Percentiles rank a stretch among this genome's conserved stretches.
phyloP scores from a whole-genome alignment of 2,113 vertebrate species.

The Rhynchomys soricoides region DNA sequence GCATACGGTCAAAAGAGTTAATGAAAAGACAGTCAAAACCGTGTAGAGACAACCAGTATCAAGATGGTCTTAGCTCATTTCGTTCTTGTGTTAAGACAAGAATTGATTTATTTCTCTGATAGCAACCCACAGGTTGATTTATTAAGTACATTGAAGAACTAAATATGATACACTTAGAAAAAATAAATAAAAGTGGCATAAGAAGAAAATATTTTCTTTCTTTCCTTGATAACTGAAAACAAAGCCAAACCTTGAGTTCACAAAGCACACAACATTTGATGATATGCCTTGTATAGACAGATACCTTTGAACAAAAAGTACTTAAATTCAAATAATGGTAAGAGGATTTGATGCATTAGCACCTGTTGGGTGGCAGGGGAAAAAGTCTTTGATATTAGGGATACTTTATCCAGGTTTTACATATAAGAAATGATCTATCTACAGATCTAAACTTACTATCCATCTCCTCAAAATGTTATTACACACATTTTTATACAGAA shows the following conservation, averaged over 20 bases:
- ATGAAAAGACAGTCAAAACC: background rate
- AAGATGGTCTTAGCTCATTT: background rate
- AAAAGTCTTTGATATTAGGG: background rate
- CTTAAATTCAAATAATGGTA: background rate
- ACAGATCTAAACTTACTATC: background rate
- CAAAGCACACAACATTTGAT: background rate
- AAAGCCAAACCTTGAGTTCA: background rate
- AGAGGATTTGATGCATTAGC: background rate
- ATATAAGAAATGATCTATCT: background rate
- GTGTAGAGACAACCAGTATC: background rate
- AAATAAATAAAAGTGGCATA: background rate
- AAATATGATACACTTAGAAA: background rate
- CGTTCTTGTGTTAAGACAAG: background rate
- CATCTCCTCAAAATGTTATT: background rate
- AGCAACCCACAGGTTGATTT: background rate
- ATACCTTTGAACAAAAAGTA: background rate
- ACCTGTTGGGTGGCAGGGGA: background rate
- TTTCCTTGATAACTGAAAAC: background rate
- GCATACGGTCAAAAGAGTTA: background rate
- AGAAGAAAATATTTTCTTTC: background rate
- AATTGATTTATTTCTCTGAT: background rate
- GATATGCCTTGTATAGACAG: background rate
- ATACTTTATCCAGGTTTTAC: background rate
- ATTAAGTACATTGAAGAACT: background rate
- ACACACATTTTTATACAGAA: background rate